Conservation (phyloP, 2,113 vertebrate species). For the Sitta europaea region DNA sequence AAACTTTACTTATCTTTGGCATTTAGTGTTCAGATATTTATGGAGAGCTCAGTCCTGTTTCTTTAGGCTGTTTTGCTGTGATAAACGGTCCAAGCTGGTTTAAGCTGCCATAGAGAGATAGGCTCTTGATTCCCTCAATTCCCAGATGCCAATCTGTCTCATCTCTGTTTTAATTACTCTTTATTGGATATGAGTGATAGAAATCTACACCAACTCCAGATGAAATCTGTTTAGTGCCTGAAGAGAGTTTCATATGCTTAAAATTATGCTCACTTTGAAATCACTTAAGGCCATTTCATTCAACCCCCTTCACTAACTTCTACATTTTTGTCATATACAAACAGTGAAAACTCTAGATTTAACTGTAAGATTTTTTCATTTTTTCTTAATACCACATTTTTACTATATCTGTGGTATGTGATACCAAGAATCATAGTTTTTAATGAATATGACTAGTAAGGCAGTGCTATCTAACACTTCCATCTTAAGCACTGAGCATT, state of each 20-base stretch:
- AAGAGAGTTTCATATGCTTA: not conserved
- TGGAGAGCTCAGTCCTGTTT: not conserved
- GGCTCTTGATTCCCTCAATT: not conserved
- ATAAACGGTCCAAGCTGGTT: not conserved
- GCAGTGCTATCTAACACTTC: not conserved
- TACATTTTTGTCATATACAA: not conserved
- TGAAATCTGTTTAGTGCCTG: not conserved
- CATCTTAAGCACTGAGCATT: not conserved
- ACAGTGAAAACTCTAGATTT: not conserved
- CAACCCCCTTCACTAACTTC: not conserved
- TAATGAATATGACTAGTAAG: not conserved
- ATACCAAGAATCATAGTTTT: not conserved
- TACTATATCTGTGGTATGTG: not conserved
- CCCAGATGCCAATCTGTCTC: not conserved
- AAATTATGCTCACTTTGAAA: not conserved
- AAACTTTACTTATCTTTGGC: not conserved
- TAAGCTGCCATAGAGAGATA: not conserved
- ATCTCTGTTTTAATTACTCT: not conserved
- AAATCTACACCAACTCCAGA: constrained; percentile 1
- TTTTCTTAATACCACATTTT: not conserved
- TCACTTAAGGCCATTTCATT: not conserved
- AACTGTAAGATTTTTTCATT: not conserved
- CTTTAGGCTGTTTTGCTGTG: not conserved
- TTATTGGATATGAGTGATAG: not conserved
- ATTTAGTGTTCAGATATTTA: not conserved